phyloP scores from a whole-genome alignment of 1,140 invertebrate species.

The Augochlora pura region DNA sequence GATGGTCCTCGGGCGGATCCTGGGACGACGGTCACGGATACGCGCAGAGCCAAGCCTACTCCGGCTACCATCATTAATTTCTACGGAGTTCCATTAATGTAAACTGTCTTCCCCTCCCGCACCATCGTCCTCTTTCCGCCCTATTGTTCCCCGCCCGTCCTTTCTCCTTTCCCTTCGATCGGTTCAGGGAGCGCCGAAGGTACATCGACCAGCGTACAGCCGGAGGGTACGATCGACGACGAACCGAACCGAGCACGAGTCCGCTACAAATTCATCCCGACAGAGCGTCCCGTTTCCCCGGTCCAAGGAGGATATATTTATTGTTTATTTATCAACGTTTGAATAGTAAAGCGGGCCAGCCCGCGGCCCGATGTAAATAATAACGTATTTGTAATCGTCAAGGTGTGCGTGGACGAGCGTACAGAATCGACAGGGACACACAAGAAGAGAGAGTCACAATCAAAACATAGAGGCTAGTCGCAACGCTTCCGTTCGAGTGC shows the following conservation, averaged over 20 bases:
- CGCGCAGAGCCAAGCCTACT: constrained; percentile 70
- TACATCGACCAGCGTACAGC: background rate
- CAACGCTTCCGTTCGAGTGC: constrained; percentile 9
- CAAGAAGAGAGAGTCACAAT: constrained; percentile 52
- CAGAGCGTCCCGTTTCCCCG: background rate
- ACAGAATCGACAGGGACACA: constrained; percentile 34
- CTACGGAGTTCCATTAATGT: background rate
- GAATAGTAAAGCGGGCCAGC: constrained; percentile 21
- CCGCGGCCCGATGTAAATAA: constrained; percentile 57
- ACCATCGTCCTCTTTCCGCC: background rate
- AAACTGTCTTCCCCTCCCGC: background rate
- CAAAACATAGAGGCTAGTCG: constrained; percentile 75
- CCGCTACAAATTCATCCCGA: background rate
- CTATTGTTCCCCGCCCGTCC: background rate
- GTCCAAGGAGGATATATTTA: constrained; percentile 64
- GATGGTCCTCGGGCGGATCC: constrained; percentile 72
- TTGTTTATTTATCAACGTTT: constrained; percentile 68
- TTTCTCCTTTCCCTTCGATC: background rate
- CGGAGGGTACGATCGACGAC: background rate
- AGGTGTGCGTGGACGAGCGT: constrained; percentile 27
- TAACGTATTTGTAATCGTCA: constrained; percentile 36
- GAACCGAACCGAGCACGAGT: constrained; percentile 41
- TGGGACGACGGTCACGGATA: constrained; percentile 70
- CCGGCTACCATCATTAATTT: constrained; percentile 69
- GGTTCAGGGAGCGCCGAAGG: background rate